Evolutionary conservation across 1,140 invertebrate genomes (phyloP), one percentile per base, ranked within the genome.

Genomic region (Drosophila biarmipes): DNA sequence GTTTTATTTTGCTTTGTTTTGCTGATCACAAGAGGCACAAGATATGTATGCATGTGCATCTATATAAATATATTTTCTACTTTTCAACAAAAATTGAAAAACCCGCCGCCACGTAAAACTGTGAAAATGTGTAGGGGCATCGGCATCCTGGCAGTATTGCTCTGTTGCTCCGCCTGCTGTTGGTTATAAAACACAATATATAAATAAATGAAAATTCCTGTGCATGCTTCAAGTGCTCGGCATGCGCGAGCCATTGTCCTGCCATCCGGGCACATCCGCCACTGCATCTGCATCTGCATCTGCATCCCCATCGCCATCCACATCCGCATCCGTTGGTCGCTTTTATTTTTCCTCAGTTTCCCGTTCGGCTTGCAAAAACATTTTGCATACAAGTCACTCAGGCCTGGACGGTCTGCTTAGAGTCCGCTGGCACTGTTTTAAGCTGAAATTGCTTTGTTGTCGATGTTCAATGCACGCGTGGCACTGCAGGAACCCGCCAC

Each of bases 191-290:
- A 89, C 85, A 87, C 82, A 87, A 87, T 87, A 87, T 87, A 87
- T 87, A 87, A 87, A 87, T 87, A 86, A 86, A 87, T 87, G 82
- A 87, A 87, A 87, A 87, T 86, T 86, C 82, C 82, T 82, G 82
- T 87, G 82, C 82, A 87, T 87, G 82, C 82, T 87, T 87, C 82
- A 87, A 87, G 82, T 87, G 84, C 86, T 79, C 63, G 81, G 79
- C 79, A 81, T 89, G 82, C 75, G 82, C 82, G 84, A 87, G 79
- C 84, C 84, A 89, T 87, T 87, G 82, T 89, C 84, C 82, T 82
- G 78, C 71, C 48, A 53, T 34, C 66, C 82, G 56, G 82, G 56
- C 68, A 59, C 82, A 81, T 75, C 73, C 68, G 51, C 59, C n/a
- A n/a, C n/a, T n/a, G n/a, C n/a, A 68, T 81, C 73, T 57, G 31